Evolutionary conservation across 1,140 invertebrate species (phyloP).

Genomic region (Harlomillsia oculata): DNA sequence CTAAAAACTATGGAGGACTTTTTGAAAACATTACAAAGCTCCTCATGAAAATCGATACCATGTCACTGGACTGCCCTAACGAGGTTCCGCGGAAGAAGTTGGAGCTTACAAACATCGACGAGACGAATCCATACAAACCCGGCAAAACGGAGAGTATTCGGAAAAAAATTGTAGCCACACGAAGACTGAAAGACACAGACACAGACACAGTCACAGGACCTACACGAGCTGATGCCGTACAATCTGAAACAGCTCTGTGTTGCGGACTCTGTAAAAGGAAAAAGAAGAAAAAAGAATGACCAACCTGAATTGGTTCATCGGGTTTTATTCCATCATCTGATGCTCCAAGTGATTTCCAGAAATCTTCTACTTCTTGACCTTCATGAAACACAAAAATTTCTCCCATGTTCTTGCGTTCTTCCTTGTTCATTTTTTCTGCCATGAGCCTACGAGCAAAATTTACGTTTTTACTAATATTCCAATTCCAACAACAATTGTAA

Average conservation of each 20-base stretch:
- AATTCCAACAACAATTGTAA: background rate
- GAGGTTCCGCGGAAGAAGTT: background rate
- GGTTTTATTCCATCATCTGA: constrained; percentile 42
- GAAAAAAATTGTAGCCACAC: background rate
- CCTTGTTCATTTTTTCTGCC: constrained; percentile 98
- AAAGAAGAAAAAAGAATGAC: background rate
- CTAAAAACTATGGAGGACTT: constrained; percentile 1
- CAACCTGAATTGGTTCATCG: constrained; percentile 35
- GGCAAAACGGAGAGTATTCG: background rate
- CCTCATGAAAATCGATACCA: background rate
- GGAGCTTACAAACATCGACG: background rate
- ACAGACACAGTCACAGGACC: too few relatives aligned
- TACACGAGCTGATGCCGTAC: background rate
- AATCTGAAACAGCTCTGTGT: background rate
- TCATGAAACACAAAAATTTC: constrained; percentile 79
- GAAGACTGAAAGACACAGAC: background rate
- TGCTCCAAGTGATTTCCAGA: constrained; percentile 62
- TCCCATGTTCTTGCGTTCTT: constrained; percentile 90
- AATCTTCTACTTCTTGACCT: constrained; percentile 69
- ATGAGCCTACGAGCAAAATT: constrained; percentile 55
- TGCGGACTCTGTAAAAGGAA: background rate
- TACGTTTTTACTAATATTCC: background rate
- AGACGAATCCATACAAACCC: background rate
- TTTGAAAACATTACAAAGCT: too few relatives aligned
- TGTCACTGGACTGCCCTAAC: background rate